Percentiles rank a stretch among this genome's conserved stretches.
Conservation (phyloP, 1,140 invertebrate species). For the Bombus pyrosoma region DNA sequence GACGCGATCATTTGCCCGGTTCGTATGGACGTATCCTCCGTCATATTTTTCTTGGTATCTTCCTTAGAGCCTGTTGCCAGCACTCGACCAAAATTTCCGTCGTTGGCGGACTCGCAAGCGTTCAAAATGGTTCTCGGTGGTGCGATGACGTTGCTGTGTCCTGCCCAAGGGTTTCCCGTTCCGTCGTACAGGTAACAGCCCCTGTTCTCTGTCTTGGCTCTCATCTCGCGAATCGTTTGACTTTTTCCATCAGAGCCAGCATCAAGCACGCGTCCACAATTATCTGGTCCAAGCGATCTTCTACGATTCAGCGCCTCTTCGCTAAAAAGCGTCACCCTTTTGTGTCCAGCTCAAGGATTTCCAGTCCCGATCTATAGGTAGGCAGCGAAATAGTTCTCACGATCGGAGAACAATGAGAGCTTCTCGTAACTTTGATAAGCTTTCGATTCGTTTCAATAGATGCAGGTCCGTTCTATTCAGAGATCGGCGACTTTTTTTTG, state of each 20-base stretch:
- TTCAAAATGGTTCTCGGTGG: slow-evolving; percentile 77
- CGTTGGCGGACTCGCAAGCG: slow-evolving; percentile 78
- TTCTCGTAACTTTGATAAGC: not conserved
- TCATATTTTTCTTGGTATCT: slow-evolving; percentile 18
- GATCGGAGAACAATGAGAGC: not conserved
- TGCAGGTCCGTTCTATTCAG: not conserved
- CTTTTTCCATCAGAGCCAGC: slow-evolving; percentile 79
- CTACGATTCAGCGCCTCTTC: slow-evolving; percentile 73
- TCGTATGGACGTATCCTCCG: not conserved
- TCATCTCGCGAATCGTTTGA: not conserved
- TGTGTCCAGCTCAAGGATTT: slow-evolving; percentile 85
- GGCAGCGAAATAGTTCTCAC: slow-evolving; percentile 22
- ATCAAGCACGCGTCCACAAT: slow-evolving; percentile 77
- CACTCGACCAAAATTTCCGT: slow-evolving; percentile 80
- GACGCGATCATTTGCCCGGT: not conserved
- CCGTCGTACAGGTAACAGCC: slow-evolving; percentile 85
- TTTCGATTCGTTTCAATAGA: not conserved
- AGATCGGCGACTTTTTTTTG: not conserved
- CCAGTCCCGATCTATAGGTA: slow-evolving; percentile 84
- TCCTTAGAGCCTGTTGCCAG: slow-evolving; percentile 79
- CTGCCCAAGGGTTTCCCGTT: slow-evolving; percentile 87
- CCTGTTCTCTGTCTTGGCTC: not conserved
- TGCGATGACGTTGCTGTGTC: slow-evolving; percentile 84
- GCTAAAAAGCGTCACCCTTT: slow-evolving; percentile 79
- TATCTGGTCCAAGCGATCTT: slow-evolving; percentile 78